Percentiles rank a stretch among this genome's conserved stretches.
Conservation (phyloP, 2,888 invertebrate genomes). For the Trilocha varians region DNA sequence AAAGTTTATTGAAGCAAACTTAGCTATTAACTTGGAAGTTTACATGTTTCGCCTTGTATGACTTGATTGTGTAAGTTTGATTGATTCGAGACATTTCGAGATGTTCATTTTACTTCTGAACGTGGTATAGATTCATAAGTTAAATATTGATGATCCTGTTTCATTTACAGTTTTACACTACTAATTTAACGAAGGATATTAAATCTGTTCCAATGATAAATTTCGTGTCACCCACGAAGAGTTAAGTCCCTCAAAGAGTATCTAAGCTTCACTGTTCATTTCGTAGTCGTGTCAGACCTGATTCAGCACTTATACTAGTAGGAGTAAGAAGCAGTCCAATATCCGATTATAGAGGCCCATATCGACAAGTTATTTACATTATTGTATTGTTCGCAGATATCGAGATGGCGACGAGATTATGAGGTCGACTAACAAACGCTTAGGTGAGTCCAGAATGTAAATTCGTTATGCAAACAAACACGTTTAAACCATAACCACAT, state of each 20-base stretch:
- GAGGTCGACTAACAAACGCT: constrained; percentile 41
- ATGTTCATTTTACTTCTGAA: not conserved
- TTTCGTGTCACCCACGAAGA: too few species aligned
- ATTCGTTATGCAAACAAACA: constrained; percentile 34
- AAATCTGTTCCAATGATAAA: too few species aligned
- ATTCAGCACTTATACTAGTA: too few species aligned
- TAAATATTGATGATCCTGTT: too few species aligned
- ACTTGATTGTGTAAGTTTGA: not conserved
- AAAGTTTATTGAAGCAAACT: not conserved
- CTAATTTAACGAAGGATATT: too few species aligned
- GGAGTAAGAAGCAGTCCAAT: not conserved
- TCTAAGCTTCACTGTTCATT: too few species aligned
- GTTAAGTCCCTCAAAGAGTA: too few species aligned
- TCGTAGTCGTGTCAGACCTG: too few species aligned
- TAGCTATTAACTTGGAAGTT: not conserved
- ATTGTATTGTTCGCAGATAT: constrained; percentile 49
- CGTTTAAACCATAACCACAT: constrained; percentile 23
- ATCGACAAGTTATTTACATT: constrained; percentile 8
- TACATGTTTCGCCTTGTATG: not conserved
- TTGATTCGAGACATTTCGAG: too few species aligned
- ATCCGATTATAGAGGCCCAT: not conserved
- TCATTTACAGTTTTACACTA: too few species aligned
- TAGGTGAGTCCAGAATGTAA: constrained; percentile 42
- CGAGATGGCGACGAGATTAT: constrained; percentile 56
- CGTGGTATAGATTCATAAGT: too few species aligned